Conservation (phyloP, 2,113 vertebrate genomes). For the Chinchilla lanigera region DNA sequence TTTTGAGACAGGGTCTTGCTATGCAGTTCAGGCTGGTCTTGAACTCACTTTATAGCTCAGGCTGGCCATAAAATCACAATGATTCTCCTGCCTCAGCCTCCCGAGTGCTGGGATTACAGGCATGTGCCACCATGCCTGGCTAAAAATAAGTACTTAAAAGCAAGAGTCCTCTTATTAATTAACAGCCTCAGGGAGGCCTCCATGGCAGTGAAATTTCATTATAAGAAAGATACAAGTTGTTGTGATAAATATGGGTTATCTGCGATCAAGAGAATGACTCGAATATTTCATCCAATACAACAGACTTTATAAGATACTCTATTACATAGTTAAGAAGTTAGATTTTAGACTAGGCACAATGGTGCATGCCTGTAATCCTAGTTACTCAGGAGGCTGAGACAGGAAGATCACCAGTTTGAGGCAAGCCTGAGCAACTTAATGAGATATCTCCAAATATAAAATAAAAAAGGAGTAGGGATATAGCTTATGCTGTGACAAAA, state of each 20-base stretch:
- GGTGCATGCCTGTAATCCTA: background rate
- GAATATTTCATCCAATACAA: background rate
- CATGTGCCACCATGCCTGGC: no score
- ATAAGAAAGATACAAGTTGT: background rate
- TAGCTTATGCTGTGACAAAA: background rate
- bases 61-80: no score
- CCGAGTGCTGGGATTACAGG: no score
- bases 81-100: no score
- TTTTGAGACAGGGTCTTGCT: no score
- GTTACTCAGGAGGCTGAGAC: background rate
- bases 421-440: background rate
- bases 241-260: background rate
- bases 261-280: background rate
- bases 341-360: background rate
- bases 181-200: background rate
- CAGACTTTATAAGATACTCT: background rate
- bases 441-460: background rate
- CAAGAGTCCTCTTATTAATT: background rate
- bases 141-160: slow-evolving; percentile 40
- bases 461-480: background rate
- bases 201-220: background rate
- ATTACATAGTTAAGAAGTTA: background rate
- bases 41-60: no score
- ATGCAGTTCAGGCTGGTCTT: no score
- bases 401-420: background rate